phyloP scores from a whole-genome alignment of 2,113 vertebrate genomes.

The Bothrops jararaca region DNA sequence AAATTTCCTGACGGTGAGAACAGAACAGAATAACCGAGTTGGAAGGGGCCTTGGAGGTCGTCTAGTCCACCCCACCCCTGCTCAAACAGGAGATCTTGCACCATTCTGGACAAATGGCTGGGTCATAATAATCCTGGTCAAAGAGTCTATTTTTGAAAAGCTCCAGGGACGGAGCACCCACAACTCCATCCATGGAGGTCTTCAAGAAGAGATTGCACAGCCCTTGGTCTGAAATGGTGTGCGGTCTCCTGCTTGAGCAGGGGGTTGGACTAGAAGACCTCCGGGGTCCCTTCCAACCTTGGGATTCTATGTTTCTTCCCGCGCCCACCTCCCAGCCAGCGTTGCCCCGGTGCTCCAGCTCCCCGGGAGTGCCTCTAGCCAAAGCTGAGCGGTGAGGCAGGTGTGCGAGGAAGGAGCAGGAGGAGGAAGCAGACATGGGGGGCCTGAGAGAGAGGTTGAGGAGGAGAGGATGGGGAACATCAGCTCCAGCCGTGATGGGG shows the following conservation, averaged over 20 bases:
- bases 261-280: background rate
- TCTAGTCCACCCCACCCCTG: too few relatives aligned
- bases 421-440: background rate
- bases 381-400: background rate
- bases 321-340: background rate
- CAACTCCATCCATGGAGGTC: too few relatives aligned
- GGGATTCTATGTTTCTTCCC: background rate
- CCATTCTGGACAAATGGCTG: too few relatives aligned
- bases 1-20: too few relatives aligned
- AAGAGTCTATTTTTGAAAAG: too few relatives aligned
- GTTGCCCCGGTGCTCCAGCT: background rate
- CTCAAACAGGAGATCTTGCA: too few relatives aligned
- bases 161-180: too few relatives aligned
- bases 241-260: background rate
- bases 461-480: background rate
- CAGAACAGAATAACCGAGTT: too few relatives aligned
- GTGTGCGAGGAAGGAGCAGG: background rate
- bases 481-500: background rate
- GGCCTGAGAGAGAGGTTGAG: fast-evolving
- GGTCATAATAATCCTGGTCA: too few relatives aligned
- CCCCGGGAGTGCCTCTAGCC: background rate
- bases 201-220: too few relatives aligned
- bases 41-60: too few relatives aligned
- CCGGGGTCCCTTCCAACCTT: background rate
- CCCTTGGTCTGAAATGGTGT: too few relatives aligned